phyloP scores from a whole-genome alignment of 1,140 invertebrate genomes.

The Neodiprion fabricii region DNA sequence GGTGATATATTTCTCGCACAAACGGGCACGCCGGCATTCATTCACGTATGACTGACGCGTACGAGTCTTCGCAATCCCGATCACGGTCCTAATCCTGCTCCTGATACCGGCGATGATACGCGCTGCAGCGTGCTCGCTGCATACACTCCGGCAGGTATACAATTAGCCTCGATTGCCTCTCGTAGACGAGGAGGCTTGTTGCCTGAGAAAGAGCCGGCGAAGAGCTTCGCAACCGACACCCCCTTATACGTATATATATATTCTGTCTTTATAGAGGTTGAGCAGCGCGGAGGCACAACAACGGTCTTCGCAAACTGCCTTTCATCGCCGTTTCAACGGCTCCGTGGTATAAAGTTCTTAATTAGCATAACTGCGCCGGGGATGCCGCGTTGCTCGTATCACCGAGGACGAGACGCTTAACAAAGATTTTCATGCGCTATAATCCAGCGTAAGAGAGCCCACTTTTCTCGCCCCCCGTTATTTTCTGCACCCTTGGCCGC shows the following conservation, averaged over 20 bases:
- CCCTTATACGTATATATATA: too few relatives aligned
- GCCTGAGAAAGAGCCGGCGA: not conserved
- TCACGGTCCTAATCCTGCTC: not conserved
- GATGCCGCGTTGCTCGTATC: too few relatives aligned
- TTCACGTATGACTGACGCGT: not conserved
- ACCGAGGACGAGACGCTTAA: too few relatives aligned
- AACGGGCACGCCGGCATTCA: not conserved
- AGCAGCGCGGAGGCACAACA: too few relatives aligned
- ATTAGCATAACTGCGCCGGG: too few relatives aligned
- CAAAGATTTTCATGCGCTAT: too few relatives aligned
- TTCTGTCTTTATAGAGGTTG: too few relatives aligned
- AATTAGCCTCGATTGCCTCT: not conserved
- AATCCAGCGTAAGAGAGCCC: too few relatives aligned
- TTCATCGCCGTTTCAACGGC: too few relatives aligned
- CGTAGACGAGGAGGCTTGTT: not conserved
- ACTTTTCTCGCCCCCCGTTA: not conserved
- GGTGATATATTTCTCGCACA: conserved; percentile 25
- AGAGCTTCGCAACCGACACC: not conserved
- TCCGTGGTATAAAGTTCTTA: too few relatives aligned
- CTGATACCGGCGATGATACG: not conserved
- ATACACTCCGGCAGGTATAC: not conserved
- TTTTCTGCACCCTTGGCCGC: not conserved
- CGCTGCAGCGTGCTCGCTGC: not conserved
- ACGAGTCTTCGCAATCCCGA: not conserved
- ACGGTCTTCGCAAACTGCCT: too few relatives aligned